Base-by-base conservation (phyloP, 2,113 vertebrate species). In the Nibea coibor region DNA sequence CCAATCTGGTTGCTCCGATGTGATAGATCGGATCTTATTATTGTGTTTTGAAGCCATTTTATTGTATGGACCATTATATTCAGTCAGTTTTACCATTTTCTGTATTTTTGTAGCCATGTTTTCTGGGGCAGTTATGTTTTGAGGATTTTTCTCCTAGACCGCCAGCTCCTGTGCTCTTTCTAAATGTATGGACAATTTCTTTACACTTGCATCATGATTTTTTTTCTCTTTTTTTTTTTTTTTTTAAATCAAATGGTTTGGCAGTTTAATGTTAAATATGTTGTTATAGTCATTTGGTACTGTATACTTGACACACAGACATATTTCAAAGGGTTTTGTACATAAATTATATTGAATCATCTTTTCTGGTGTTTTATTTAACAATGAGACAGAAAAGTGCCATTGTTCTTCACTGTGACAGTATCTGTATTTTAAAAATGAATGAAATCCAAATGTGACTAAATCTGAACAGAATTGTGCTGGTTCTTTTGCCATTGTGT, bases 11-110 rank as follows among this genome's bases (percentile, higher is more conserved):
- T 72, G 39, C 64, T 70, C 6, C 2, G 7, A 76, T 62, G 20
- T 35, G 48, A 69, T 72, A 56, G 19, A 65, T 83, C 2, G 2
- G 47, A 73, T 53, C 12, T 51, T 26, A 57, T 65, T 74, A 59
- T 57, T 83, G 10, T 65, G 8, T 82, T 95, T 94, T 93, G 93
- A 93, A 90, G 93, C 94, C 54, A 72, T 94, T 96, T 96, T 96
- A 93, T 93, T 84, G 58, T 81, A 78, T 48, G 75, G 71, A 72
- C 75, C 63, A 78, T 78, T 61, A 20, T 56, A 39, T 65, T 80
- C 12, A 63, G 5, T 59, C 69, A 94, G 73, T 87, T 96, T 95
- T 72, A 56, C 95, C 95, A 94, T 92, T 45, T 63, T 47, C 51
- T 19, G 14, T 63, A 54, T 85, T 88, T 87, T 78, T 83, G 68